Evolutionary conservation across 2,113 vertebrate species (phyloP).

Genomic region (Podilymbus podiceps): DNA sequence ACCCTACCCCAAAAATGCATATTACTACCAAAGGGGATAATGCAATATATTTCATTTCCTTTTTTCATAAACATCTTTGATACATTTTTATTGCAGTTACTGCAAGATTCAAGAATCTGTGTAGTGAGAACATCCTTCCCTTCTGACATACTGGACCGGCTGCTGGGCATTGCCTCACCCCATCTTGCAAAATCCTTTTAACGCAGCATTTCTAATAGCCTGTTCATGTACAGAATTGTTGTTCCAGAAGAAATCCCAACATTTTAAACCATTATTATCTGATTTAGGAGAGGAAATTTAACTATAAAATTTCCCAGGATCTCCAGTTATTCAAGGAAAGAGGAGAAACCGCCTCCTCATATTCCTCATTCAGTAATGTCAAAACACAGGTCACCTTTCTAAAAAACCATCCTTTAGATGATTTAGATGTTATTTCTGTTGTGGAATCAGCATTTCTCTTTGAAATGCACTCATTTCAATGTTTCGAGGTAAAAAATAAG

Average conservation of each 20-base stretch:
- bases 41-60: neutral
- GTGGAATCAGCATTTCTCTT: neutral
- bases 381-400: neutral
- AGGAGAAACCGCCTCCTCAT: neutral
- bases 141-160: neutral
- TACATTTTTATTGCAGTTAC: neutral
- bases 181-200: neutral
- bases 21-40: neutral
- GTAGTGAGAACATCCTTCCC: neutral
- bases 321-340: neutral
- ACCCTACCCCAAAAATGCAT: neutral
- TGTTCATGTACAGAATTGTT: neutral
- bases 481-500: neutral
- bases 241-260: neutral
- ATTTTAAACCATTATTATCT: neutral
- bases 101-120: neutral
- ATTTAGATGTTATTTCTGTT: neutral
- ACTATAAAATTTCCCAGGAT: neutral
- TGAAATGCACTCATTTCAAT: neutral
- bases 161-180: neutral
- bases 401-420: neutral
- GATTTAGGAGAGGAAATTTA: neutral
- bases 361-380: neutral
- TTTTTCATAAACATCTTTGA: neutral
- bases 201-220: neutral